These are phyloP conservation scores for Lymantria monacha DNA, from an alignment of 2,888 invertebrate genomes.

Conservation along the genomic window DNA sequence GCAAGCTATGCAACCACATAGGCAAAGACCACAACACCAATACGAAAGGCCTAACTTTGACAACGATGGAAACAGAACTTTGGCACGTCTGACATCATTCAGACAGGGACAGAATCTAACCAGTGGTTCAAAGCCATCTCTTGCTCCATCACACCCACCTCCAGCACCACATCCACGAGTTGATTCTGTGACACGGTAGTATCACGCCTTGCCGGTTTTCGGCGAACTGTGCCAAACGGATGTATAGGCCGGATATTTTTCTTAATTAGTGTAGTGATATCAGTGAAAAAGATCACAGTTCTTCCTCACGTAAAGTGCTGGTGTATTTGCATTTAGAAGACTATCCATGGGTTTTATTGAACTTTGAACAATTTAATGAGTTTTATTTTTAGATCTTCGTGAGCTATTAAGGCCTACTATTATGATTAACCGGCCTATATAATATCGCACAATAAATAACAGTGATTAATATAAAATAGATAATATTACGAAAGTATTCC, in stretches of 20 bases:
- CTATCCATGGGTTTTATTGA: slow-evolving; percentile 13
- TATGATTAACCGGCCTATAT: slow-evolving; percentile 35
- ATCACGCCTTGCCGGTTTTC: slow-evolving; percentile 79
- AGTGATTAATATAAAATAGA: slow-evolving; percentile 36
- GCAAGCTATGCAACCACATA: slow-evolving; percentile 69
- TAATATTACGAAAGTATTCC: slow-evolving; percentile 54
- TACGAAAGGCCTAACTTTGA: slow-evolving; percentile 78
- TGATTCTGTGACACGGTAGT: slow-evolving; percentile 78
- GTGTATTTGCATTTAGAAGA: slow-evolving; percentile 27
- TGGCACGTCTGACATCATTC: slow-evolving; percentile 71
- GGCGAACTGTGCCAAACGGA: slow-evolving; percentile 81
- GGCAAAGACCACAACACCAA: slow-evolving; percentile 67
- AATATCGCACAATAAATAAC: slow-evolving; percentile 33
- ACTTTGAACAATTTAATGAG: slow-evolving; percentile 18
- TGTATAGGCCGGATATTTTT: slow-evolving; percentile 61
- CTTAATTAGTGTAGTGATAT: slow-evolving; percentile 55
- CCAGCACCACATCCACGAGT: slow-evolving; percentile 68
- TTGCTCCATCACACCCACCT: slow-evolving; percentile 62
- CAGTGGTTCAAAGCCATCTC: slow-evolving; percentile 49
- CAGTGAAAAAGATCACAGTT: slow-evolving; percentile 55
- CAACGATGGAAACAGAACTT: slow-evolving; percentile 60
- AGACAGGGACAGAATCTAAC: slow-evolving; percentile 60
- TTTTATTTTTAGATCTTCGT: slow-evolving; percentile 17
- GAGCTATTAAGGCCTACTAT: slow-evolving; percentile 22
- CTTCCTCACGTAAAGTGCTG: slow-evolving; percentile 53